These are phyloP conservation scores for Raphicerus campestris DNA, from an alignment of 2,113 vertebrate genomes.

Conservation along the genomic window DNA sequence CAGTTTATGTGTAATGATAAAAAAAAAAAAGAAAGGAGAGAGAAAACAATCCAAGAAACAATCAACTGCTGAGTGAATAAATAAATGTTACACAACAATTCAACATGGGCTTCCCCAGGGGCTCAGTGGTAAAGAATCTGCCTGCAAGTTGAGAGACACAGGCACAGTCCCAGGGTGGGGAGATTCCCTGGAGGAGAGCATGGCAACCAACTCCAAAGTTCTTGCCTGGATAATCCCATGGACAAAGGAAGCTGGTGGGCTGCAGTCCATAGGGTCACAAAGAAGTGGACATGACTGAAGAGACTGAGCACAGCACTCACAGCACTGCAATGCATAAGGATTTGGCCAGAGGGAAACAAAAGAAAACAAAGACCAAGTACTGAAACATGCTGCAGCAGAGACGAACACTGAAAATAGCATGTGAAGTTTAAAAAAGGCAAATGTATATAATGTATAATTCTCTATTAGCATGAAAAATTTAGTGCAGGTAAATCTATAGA, in stretches of 20 bases:
- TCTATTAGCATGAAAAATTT: neutral
- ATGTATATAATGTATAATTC: neutral
- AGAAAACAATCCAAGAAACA: neutral
- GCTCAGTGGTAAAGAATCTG: neutral
- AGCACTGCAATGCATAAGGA: neutral
- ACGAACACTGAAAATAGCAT: neutral
- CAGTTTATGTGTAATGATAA: neutral
- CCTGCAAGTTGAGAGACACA: neutral
- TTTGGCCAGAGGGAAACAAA: neutral
- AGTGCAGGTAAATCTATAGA: neutral
- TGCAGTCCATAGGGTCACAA: neutral
- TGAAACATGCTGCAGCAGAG: accelerated
- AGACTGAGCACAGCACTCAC: accelerated
- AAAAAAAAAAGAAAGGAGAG: neutral
- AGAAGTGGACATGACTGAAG: neutral
- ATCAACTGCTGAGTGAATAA: neutral
- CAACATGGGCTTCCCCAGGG: neutral
- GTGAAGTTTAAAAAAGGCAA: neutral
- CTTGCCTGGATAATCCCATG: neutral
- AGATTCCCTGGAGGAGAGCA: neutral
- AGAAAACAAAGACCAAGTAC: accelerated
- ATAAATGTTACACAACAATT: neutral
- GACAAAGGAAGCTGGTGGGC: neutral
- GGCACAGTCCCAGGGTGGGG: neutral
- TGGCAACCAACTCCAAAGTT: neutral